These are phyloP conservation scores for Leptinotarsa haldemani DNA, from an alignment of 2,888 invertebrate species.

Conservation along the genomic window DNA sequence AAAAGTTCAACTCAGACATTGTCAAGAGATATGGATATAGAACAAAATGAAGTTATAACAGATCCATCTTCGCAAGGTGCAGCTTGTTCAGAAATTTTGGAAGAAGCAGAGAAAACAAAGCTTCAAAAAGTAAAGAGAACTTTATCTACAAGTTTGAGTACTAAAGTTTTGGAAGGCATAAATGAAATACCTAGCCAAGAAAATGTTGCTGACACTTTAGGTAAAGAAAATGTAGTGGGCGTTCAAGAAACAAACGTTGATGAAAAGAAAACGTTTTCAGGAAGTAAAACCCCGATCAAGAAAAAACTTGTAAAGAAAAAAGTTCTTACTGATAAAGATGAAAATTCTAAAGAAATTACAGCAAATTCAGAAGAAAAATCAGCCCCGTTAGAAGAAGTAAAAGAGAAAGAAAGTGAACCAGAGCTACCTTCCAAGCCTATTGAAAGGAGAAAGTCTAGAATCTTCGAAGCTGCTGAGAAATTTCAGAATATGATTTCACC, in stretches of 20 bases:
- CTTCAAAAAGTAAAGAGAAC: slow-evolving; percentile 61
- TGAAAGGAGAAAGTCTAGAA: slow-evolving; percentile 75
- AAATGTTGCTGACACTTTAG: slow-evolving; percentile 55
- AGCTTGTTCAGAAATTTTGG: slow-evolving; percentile 65
- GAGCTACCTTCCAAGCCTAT: slow-evolving; percentile 65
- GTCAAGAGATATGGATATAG: slow-evolving; percentile 60
- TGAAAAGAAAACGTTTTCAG: slow-evolving; percentile 49
- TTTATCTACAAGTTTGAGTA: slow-evolving; percentile 52
- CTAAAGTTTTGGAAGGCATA: slow-evolving; percentile 58
- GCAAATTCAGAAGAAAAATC: slow-evolving; percentile 44
- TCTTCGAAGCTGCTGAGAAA: slow-evolving; percentile 78
- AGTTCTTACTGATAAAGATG: slow-evolving; percentile 62
- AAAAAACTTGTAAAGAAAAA: slow-evolving; percentile 62
- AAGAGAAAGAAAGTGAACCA: slow-evolving; percentile 50
- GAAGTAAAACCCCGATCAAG: slow-evolving; percentile 56
- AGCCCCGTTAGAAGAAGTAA: slow-evolving; percentile 50
- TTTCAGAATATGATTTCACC: slow-evolving; percentile 71
- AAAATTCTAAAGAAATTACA: slow-evolving; percentile 49
- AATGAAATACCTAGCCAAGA: slow-evolving; percentile 64
- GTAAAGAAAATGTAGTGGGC: slow-evolving; percentile 56
- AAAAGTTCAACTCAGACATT: slow-evolving; percentile 61
- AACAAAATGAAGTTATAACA: slow-evolving; percentile 51
- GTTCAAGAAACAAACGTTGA: slow-evolving; percentile 47
- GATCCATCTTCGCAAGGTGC: slow-evolving; percentile 63
- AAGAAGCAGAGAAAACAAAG: slow-evolving; percentile 62